Percentiles rank a stretch among this genome's conserved stretches.
These are phyloP conservation scores for Drosophila pseudoananassae DNA, from an alignment of 1,140 invertebrate species.

Conservation along the genomic window DNA sequence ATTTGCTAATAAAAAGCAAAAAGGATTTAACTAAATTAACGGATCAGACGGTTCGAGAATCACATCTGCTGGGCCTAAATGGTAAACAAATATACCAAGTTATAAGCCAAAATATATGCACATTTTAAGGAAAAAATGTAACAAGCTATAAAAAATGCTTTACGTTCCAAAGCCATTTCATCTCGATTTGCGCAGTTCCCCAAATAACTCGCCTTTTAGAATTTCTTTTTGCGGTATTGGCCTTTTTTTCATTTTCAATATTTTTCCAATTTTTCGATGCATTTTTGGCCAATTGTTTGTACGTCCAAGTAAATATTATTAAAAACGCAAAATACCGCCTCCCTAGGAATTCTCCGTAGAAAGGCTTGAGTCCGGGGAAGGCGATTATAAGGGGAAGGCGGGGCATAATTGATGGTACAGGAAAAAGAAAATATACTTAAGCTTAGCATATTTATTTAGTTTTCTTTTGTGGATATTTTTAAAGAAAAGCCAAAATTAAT, in stretches of 20 bases:
- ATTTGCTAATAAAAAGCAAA: constrained; percentile 77
- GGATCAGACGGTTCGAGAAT: constrained; percentile 8
- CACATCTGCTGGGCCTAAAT: constrained; percentile 9
- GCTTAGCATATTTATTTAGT: constrained; percentile 77
- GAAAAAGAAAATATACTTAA: constrained; percentile 49
- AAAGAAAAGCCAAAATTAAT: constrained; percentile 74
- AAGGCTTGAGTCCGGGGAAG: not conserved
- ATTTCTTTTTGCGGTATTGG: constrained; percentile 24
- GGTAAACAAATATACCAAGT: too few species aligned
- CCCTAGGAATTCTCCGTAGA: not conserved
- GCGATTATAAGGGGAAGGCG: too few species aligned
- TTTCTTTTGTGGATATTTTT: constrained; percentile 70
- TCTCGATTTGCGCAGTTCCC: constrained; percentile 67
- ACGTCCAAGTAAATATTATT: constrained; percentile 78
- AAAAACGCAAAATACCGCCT: constrained; percentile 77
- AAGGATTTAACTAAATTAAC: constrained; percentile 72
- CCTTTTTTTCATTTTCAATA: constrained; percentile 27
- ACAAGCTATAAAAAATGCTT: too few species aligned
- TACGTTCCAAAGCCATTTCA: constrained; percentile 11
- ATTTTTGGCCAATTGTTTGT: constrained; percentile 78
- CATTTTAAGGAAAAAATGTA: too few species aligned
- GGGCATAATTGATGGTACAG: constrained; percentile 76
- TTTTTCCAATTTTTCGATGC: constrained; percentile 40
- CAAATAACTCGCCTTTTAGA: constrained; percentile 46
- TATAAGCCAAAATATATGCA: too few species aligned